Base-by-base conservation (phyloP, 2,888 invertebrate genomes). In the Acronicta psi region DNA sequence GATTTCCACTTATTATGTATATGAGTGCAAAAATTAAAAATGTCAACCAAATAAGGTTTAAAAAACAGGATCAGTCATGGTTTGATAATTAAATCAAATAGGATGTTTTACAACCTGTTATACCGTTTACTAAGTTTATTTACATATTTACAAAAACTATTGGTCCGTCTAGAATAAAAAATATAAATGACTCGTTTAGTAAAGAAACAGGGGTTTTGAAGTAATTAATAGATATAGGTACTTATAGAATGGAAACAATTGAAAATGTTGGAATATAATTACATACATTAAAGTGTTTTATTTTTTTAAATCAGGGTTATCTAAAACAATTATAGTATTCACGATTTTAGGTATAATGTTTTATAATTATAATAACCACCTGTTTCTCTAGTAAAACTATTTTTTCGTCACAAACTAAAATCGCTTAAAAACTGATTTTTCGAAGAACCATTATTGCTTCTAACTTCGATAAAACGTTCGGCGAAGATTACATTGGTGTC, bases 71-170 rank as follows among this genome's bases (percentile, higher is more conserved):
- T 88, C 88, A 88, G 87, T 87, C 87, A 62, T 80, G 78, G 77
- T 75, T 75, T 69, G 66, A 75, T 80, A 75, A 74, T 57, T 67
- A 76, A 82, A 80, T 73, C 69, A 75, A 77, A 75, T 76, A 59
- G 79, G 78, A 79, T 83, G 74, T 64, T 65, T 79, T 84, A 89
- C 87, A 90, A 90, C 89, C 88, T 88, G 89, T 88, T 84, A 86
- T 82, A 89, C 87, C 86, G 86, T 84, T 86, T 75, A 61, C 86
- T 90, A 87, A 83, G 29, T 67, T 66, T 92, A 92, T 93, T 82
- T 92, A 93, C 93, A 93, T 92, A 93, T 93, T 79, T 93, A 93
- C 93, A 93, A 80, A 85, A 83, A 82, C 92, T 91, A 89, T 93
- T 93, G 93, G 93, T 93, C 93, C 93, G 83, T 91, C 93, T 93